These are phyloP conservation scores for Somateria mollissima DNA, from an alignment of 2,797 vertebrate genomes.

Conservation along the genomic window DNA sequence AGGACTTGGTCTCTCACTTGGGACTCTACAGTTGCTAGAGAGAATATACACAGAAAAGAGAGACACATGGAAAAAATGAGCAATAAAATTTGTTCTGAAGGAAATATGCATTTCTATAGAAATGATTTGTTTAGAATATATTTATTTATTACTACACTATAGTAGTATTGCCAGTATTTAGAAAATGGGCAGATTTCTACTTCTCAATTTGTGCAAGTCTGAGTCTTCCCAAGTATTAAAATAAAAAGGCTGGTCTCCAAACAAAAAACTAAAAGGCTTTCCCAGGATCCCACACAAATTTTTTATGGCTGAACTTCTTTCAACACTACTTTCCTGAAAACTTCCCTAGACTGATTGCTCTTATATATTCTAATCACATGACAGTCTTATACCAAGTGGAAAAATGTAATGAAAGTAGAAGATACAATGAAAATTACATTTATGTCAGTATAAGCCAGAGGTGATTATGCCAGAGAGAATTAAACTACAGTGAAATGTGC, in stretches of 20 bases:
- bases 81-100: neutral
- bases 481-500: neutral
- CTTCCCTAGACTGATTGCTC: neutral
- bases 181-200: neutral
- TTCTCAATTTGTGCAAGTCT: neutral
- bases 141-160: neutral
- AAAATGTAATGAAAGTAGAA: neutral
- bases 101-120: neutral
- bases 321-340: fast-evolving
- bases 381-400: neutral
- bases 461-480: neutral
- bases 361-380: neutral
- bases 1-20: neutral
- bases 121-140: neutral
- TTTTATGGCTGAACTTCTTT: neutral
- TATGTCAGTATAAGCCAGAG: neutral
- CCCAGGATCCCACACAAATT: neutral
- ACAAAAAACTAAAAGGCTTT: neutral
- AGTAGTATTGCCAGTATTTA: neutral
- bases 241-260: neutral
- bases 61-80: neutral
- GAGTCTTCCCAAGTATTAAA: neutral
- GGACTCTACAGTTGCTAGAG: neutral
- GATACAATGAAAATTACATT: neutral
- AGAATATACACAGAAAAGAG: neutral